A percentile compares a stretch with the other conserved stretches of the same genome.
Conservation (phyloP, 1,140 invertebrate species). For the Penaeus indicus region DNA sequence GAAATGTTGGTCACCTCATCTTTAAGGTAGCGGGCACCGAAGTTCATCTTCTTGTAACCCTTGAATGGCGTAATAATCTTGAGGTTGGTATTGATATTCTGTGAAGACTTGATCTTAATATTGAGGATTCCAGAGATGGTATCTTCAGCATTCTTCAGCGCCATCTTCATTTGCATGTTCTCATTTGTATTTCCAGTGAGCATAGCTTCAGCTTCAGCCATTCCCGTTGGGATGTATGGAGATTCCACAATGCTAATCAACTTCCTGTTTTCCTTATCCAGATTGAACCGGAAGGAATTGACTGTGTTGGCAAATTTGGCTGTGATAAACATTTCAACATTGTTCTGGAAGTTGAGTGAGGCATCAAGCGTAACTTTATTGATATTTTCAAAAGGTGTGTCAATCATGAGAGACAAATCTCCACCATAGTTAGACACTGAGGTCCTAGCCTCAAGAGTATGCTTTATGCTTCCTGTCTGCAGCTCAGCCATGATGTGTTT, state of each 20-base stretch:
- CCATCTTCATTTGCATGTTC: slow-evolving; percentile 43
- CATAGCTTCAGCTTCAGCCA: slow-evolving; percentile 37
- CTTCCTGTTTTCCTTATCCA: slow-evolving; percentile 31
- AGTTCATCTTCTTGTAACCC: slow-evolving; percentile 55
- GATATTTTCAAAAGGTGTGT: slow-evolving; percentile 48
- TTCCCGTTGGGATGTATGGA: slow-evolving; percentile 45
- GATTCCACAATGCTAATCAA: slow-evolving; percentile 36
- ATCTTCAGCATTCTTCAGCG: slow-evolving; percentile 35
- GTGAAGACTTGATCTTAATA: not conserved
- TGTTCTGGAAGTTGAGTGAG: slow-evolving; percentile 34
- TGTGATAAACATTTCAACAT: slow-evolving; percentile 18
- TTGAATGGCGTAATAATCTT: slow-evolving; percentile 53
- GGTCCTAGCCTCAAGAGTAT: slow-evolving; percentile 38
- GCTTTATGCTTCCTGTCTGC: slow-evolving; percentile 19
- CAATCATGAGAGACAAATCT: slow-evolving; percentile 19
- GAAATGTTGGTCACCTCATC: slow-evolving; percentile 30
- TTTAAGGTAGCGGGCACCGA: slow-evolving; percentile 34
- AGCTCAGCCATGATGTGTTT: slow-evolving; percentile 34
- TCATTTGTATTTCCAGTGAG: slow-evolving; percentile 28
- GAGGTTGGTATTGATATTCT: slow-evolving; percentile 22
- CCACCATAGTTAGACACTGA: slow-evolving; percentile 9
- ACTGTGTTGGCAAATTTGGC: slow-evolving; percentile 16
- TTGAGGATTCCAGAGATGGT: slow-evolving; percentile 44
- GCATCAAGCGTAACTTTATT: slow-evolving; percentile 42
- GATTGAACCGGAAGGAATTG: slow-evolving; percentile 44